Evolutionary conservation across 1,140 invertebrate genomes (phyloP), one percentile per base, ranked within the genome.

Genomic region (Camponotus vicinus): DNA sequence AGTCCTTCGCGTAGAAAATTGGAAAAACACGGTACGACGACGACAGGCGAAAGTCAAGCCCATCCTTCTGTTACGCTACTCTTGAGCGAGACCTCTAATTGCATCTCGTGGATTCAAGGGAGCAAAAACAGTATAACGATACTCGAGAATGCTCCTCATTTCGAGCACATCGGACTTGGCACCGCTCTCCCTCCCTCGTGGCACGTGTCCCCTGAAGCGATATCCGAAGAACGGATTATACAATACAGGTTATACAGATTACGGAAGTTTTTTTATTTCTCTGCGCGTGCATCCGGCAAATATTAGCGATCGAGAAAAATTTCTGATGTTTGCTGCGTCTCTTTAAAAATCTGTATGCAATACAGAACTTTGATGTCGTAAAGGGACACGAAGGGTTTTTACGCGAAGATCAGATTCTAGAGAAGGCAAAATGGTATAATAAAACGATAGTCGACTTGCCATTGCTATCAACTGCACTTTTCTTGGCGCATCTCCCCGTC

Each of bases 71-170:
- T 70, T 80, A 80, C 76, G 40, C 64, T 59, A 57, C 59, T 61
- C 49, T 67, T 45, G 49, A 79, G 63, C 91, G 64, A 67, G 69
- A 80, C 55, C 71, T 88, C 89, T 93, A 92, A 93, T 93, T 93
- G 89, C 90, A 89, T 91, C 92, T 93, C 86, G 66, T 89, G 52
- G 57, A 88, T 79, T 93, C 91, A 91, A 88, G 91, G 77, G 80
- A 92, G 92, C 89, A 92, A 92, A 92, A 93, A 92, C 91, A 85
- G 78, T 69, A 77, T 90, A 88, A 92, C 85, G 90, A 91, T 91
- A 91, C 92, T 92, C 75, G 86, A 92, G 87, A 66, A 83, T 57
- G 69, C 85, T 85, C 40, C 57, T 87, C 83, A 66, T 87, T 88
- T 87, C 70, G 27, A 89, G 76, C 80, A 64, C 85, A 85, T 79